Evolutionary conservation across 30 jellyfish, hydroid and myxozoan species (phyloP).

Genomic region (Calvadosia cruxmelitensis): DNA sequence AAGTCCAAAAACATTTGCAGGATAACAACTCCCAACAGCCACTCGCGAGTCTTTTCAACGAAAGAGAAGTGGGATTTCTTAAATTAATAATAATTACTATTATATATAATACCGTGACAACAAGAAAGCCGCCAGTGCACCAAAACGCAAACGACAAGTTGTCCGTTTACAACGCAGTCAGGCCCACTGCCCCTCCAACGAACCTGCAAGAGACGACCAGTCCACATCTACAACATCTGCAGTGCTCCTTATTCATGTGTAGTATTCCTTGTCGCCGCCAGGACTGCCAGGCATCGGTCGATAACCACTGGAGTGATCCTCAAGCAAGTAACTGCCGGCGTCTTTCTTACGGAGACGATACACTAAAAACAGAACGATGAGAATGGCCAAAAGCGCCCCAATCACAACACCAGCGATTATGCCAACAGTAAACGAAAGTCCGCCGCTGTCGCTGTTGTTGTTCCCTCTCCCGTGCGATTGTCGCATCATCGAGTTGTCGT

Average conservation of each 20-base stretch:
- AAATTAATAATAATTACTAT: too few species aligned
- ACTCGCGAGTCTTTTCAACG: too few species aligned
- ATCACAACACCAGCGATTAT: slow-evolving; percentile 82
- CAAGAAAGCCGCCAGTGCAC: too few species aligned
- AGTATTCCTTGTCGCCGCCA: not conserved
- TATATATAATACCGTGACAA: too few species aligned
- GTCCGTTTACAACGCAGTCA: too few species aligned
- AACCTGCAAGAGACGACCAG: too few species aligned
- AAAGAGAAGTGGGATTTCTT: too few species aligned
- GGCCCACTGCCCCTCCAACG: too few species aligned
- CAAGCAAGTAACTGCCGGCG: slow-evolving; percentile 76
- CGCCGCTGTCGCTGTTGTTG: slow-evolving; percentile 9
- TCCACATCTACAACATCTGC: too few species aligned
- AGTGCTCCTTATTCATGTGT: not conserved
- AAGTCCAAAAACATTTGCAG: too few species aligned
- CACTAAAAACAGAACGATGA: slow-evolving; percentile 53
- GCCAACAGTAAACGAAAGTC: slow-evolving; percentile 57
- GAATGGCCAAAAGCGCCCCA: slow-evolving; percentile 76
- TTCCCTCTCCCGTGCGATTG: slow-evolving; percentile 5
- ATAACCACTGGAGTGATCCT: slow-evolving; percentile 24
- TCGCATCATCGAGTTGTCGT: not conserved
- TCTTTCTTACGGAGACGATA: slow-evolving; percentile 82
- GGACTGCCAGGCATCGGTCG: not conserved
- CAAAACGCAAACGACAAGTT: too few species aligned
- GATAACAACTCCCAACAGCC: too few species aligned